Conservation (phyloP, 1,140 invertebrate species). For the Saccostrea glomerata region DNA sequence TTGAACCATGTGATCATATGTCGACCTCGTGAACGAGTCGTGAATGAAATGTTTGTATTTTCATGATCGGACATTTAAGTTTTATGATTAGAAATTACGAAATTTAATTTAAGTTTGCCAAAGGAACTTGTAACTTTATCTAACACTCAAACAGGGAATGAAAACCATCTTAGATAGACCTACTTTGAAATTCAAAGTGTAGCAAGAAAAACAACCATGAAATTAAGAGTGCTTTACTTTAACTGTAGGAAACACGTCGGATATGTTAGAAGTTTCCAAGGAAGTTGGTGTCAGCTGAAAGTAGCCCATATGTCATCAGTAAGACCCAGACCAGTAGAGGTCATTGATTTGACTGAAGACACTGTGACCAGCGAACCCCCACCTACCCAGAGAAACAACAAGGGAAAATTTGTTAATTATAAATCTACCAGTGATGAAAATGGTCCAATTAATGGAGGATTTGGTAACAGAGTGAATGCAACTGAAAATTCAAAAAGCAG, state of each 20-base stretch:
- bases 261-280: slow-evolving; percentile 14
- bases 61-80: too few relatives aligned
- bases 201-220: not conserved
- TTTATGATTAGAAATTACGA: too few relatives aligned
- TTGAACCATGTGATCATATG: too few relatives aligned
- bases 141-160: not conserved
- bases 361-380: not conserved
- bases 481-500: not conserved
- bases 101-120: too few relatives aligned
- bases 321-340: not conserved
- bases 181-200: not conserved
- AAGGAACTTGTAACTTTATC: not conserved
- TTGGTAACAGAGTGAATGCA: not conserved
- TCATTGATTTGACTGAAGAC: slow-evolving; percentile 24
- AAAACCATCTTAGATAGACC: not conserved
- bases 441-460: not conserved
- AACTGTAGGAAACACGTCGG: not conserved
- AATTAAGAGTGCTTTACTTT: not conserved
- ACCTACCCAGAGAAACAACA: not conserved
- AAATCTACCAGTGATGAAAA: not conserved
- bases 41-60: too few relatives aligned
- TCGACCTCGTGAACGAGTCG: too few relatives aligned
- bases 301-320: slow-evolving; percentile 11
- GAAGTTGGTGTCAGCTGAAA: slow-evolving; percentile 14
- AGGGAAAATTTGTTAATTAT: not conserved